Evolutionary conservation across 2,888 invertebrate genomes (phyloP).

Genomic region (Pachycephus smyrnensis): DNA sequence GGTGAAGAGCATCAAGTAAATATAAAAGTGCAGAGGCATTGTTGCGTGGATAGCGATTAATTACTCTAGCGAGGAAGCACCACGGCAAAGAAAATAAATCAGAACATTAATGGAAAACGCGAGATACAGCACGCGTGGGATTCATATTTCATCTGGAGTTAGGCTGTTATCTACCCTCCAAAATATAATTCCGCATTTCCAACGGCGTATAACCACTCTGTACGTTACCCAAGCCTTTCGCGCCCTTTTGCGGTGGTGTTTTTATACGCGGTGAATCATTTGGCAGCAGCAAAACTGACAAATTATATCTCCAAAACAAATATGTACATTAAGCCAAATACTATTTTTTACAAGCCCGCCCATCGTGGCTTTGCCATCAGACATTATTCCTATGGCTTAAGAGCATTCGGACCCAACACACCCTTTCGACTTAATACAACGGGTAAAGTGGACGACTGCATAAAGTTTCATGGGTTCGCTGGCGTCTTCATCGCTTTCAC

Average conservation of each 20-base stretch:
- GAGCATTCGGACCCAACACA: neutral
- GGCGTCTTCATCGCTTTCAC: neutral
- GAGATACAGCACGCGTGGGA: neutral
- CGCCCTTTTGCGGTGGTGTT: neutral
- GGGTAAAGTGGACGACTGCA: neutral
- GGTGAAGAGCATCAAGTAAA: neutral
- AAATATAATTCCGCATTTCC: neutral
- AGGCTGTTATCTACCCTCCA: neutral
- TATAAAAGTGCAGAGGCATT: neutral
- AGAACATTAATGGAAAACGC: neutral
- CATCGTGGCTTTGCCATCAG: neutral
- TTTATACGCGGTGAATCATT: neutral
- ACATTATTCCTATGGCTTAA: neutral
- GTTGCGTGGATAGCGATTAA: neutral
- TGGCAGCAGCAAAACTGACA: neutral
- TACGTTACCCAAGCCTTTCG: neutral
- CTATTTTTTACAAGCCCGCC: neutral
- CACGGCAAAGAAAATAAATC: slow-evolving; percentile 1
- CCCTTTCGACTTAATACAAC: neutral
- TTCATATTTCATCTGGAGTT: neutral
- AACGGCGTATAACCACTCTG: neutral
- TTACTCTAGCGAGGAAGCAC: neutral
- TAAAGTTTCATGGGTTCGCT: neutral
- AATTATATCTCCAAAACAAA: neutral
- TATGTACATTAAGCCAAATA: neutral